Evolutionary conservation across 2,113 vertebrate genomes (phyloP), one percentile per base, ranked within the genome.

Genomic region (Brienomyrus longianalis): DNA sequence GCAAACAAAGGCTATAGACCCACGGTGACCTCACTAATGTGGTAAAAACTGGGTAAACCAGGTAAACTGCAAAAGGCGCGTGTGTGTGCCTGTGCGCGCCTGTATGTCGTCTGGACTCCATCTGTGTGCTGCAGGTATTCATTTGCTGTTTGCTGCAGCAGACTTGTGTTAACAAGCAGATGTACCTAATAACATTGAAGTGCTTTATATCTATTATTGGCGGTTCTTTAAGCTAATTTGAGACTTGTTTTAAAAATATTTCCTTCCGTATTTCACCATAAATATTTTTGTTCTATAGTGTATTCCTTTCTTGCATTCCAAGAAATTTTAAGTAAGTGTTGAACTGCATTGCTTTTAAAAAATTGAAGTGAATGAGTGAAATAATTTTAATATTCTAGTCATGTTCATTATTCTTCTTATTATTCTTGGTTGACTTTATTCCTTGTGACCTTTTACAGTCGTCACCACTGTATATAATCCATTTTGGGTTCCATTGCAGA

Each of bases 401-500:
- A 43, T 43, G 35, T 43, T 80, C 5, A 0, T 43, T 35, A 35
- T 31, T 77, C n/a, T n/a, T n/a, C n/a, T n/a, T n/a, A n/a, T n/a
- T 19, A 77, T 15, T 77, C 15, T 4, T 77, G 31, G 15, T 77
- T 66, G 2, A 11, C 23, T 70, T 70, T 35, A 89, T 74, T 31
- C 19, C 54, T 59, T 5, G n/a, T 15, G 48, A 39, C 35, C 39
- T 54, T 43, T 80, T 39, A 43, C 31, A 39, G 15, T 43, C n/a
- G 6, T 80, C 5, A 6, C 17, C 35, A 43, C 74, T 39, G 13
- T 80, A 43, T 80, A 70, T 70, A 27, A 70, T 70, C 13, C 74
- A 35, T 43, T 86, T 83, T 91, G 92, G 89, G 0, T 91, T 85
- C 89, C 23, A 62, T 90, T 90, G 90, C 91, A 97, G 94, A 96